phyloP scores from a whole-genome alignment of 2,113 vertebrate genomes.

The Acinonyx jubatus region DNA sequence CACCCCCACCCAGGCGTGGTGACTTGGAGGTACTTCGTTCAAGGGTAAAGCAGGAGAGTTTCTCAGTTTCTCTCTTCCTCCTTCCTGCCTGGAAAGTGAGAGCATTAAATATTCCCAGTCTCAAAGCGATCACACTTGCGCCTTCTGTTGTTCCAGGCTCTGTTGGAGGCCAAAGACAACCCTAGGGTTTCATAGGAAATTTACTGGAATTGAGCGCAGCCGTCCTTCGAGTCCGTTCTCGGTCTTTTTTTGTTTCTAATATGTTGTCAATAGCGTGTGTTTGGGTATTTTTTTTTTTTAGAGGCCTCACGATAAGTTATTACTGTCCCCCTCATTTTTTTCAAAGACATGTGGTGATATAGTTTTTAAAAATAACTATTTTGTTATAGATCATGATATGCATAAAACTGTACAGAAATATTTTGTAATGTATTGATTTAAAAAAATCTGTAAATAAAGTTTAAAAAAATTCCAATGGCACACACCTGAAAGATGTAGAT shows the following conservation, averaged over 20 bases:
- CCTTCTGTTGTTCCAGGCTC: neutral
- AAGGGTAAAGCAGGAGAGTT: constrained; percentile 46
- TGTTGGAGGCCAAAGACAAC: constrained; percentile 79
- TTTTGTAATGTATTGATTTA: constrained; percentile 89
- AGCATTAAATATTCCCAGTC: constrained; percentile 69
- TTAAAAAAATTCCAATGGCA: constrained; percentile 82
- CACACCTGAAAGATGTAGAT: constrained; percentile 89
- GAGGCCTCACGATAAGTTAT: constrained; percentile 84
- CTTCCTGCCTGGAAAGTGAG: constrained; percentile 65
- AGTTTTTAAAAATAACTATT: constrained; percentile 89
- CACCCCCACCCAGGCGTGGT: neutral
- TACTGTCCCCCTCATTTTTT: constrained; percentile 78
- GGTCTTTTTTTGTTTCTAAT: constrained; percentile 51
- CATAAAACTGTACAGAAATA: constrained; percentile 90
- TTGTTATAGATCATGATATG: constrained; percentile 89
- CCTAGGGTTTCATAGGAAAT: constrained; percentile 78
- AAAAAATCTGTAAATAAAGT: constrained; percentile 87
- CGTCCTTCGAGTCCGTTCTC: constrained; percentile 76
- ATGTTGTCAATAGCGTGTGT: constrained; percentile 63
- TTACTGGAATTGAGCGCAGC: constrained; percentile 71
- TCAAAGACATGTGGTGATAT: constrained; percentile 86
- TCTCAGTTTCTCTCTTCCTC: neutral
- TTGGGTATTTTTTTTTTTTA: constrained; percentile 78
- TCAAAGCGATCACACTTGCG: constrained; percentile 6
- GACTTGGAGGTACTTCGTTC: neutral